These are phyloP conservation scores for Anolis carolinensis DNA, from an alignment of 2,113 vertebrate species.

Conservation along the genomic window DNA sequence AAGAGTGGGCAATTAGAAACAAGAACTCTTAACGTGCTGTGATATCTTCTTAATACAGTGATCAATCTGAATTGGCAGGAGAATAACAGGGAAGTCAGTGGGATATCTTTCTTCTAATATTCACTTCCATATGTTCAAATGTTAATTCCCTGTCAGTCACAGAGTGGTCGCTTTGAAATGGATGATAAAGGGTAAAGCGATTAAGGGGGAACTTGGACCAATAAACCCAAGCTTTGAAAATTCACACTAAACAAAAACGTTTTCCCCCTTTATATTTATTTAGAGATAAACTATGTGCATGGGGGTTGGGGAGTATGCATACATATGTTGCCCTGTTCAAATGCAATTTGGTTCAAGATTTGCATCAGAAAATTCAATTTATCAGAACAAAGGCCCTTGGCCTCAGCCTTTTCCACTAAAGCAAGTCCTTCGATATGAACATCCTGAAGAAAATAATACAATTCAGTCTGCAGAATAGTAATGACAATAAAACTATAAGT, in stretches of 20 bases:
- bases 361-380: slow-evolving; percentile 21
- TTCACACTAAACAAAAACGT: neutral
- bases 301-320: neutral
- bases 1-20: neutral
- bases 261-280: neutral
- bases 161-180: neutral
- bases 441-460: slow-evolving; percentile 1
- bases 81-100: neutral
- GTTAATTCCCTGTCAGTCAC: neutral
- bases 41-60: neutral
- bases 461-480: slow-evolving; percentile 15
- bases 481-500: neutral
- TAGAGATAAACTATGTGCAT: neutral
- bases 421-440: neutral
- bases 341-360: neutral
- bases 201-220: neutral
- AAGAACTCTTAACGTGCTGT: neutral
- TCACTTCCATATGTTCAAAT: neutral
- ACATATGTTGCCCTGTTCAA: neutral
- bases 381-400: neutral
- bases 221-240: neutral
- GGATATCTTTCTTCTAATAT: neutral
- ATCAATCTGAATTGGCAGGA: neutral
- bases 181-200: neutral
- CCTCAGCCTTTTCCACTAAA: neutral